A percentile compares a stretch with the other conserved stretches of the same genome.
phyloP scores from a whole-genome alignment of 2,888 invertebrate species.

The Cheilosia variabilis region DNA sequence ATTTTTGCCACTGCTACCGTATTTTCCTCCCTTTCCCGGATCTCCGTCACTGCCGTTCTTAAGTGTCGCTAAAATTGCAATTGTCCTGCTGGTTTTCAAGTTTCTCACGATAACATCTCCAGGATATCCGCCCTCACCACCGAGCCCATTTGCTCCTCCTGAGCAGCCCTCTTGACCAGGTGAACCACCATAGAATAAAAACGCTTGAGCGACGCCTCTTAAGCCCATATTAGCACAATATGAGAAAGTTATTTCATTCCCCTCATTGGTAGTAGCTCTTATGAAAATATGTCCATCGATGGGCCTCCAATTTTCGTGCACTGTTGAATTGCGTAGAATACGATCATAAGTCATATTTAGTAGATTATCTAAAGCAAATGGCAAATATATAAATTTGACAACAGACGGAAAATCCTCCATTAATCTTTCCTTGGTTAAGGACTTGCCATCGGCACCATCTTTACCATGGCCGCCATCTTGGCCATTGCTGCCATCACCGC shows the following conservation, averaged over 20 bases:
- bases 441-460: constrained; percentile 73
- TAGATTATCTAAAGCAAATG: not conserved
- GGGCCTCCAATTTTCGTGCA: not conserved
- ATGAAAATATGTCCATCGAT: not conserved
- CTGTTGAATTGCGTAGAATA: not conserved
- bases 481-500: constrained; percentile 78
- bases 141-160: not conserved
- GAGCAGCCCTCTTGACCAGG: not conserved
- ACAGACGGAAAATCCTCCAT: not conserved
- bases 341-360: not conserved
- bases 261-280: not conserved
- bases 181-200: not conserved
- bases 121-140: not conserved
- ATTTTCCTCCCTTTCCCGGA: not conserved
- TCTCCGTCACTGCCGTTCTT: not conserved
- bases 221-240: not conserved
- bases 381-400: not conserved
- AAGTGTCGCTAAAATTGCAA: not conserved
- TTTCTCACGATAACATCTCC: not conserved
- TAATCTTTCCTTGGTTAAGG: constrained; percentile 9
- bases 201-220: not conserved
- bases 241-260: not conserved
- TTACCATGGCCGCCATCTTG: constrained; percentile 78
- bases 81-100: not conserved
- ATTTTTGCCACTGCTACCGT: constrained; percentile 1